phyloP scores from a whole-genome alignment of 92 coral and sea anemone species.

The Porites lobata region DNA sequence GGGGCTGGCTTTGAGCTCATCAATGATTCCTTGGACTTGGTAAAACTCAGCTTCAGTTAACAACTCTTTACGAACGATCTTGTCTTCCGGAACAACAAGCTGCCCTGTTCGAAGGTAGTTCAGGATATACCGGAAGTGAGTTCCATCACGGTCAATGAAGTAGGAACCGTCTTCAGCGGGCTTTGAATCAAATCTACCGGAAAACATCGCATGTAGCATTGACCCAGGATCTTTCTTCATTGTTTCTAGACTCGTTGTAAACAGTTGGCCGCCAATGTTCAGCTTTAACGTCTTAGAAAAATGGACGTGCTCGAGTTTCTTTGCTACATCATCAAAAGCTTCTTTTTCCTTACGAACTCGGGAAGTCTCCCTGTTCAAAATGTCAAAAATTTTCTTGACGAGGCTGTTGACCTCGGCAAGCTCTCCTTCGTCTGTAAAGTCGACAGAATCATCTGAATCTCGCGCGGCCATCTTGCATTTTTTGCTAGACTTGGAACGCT shows the following conservation, averaged over 20 bases:
- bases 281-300: constrained; percentile 66
- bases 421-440: constrained; percentile 12
- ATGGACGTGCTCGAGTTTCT: constrained; percentile 75
- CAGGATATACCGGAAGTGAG: constrained; percentile 73
- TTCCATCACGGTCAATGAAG: constrained; percentile 89
- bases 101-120: constrained; percentile 72
- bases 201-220: constrained; percentile 87
- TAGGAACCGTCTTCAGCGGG: constrained; percentile 82
- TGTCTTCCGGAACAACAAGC: constrained; percentile 72
- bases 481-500: neutral
- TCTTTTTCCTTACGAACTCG: constrained; percentile 56
- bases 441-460: neutral
- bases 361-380: constrained; percentile 29
- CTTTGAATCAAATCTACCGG: constrained; percentile 80
- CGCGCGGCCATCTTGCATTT: neutral
- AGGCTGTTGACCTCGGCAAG: constrained; percentile 9
- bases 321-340: constrained; percentile 74
- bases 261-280: constrained; percentile 82
- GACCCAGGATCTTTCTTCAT: constrained; percentile 78
- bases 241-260: constrained; percentile 74
- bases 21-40: constrained; percentile 72
- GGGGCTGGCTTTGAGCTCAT: constrained; percentile 57
- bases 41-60: constrained; percentile 81
- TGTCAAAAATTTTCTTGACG: constrained; percentile 16
- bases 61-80: constrained; percentile 55